Evolutionary conservation across 2,888 invertebrate species (phyloP), one percentile per base, ranked within the genome.

Genomic region (Habrosyne pyritoides): DNA sequence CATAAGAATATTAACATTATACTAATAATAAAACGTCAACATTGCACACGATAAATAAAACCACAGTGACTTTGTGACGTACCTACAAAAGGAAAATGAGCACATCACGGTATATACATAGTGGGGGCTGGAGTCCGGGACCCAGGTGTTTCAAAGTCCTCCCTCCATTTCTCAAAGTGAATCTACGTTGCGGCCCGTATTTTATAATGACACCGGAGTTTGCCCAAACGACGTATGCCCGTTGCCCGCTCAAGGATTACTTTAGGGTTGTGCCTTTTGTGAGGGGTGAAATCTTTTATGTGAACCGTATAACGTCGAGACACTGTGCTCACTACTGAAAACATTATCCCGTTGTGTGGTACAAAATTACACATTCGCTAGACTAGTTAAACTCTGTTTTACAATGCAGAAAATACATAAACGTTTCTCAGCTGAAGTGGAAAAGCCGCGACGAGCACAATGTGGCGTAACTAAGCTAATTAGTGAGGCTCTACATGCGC

Each of bases 141-240:
- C 85, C 73, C 90, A 90, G 91, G 90, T 90, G 91, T 77, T 77
- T 67, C 64, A 66, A 65, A 79, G 75, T 80, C 80, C 80, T 71
- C 79, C 82, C 86, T 80, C 86, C 83, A 91, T 91, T 89, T 89
- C 91, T 91, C 91, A 91, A 87, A 91, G 87, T 86, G 87, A 84
- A 87, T 87, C 84, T 86, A 82, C 86, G 83, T 71, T 77, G 81
- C 76, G 78, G 82, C 79, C 77, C 89, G 86, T 90, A 88, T 90
- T 89, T 91, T 90, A 91, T 89, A 91, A 91, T 86, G 89, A 88
- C 87, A 86, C 84, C 69, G 79, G 83, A 85, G 82, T 82, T 87
- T 82, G 83, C 82, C 83, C 83, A 83, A 84, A 81, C 87, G 83
- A 86, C 85, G 84, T 86, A 86, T 87, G 87, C 82, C 84, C 67